Conservation (phyloP, 2,888 invertebrate genomes). For the Osmoderma eremita region DNA sequence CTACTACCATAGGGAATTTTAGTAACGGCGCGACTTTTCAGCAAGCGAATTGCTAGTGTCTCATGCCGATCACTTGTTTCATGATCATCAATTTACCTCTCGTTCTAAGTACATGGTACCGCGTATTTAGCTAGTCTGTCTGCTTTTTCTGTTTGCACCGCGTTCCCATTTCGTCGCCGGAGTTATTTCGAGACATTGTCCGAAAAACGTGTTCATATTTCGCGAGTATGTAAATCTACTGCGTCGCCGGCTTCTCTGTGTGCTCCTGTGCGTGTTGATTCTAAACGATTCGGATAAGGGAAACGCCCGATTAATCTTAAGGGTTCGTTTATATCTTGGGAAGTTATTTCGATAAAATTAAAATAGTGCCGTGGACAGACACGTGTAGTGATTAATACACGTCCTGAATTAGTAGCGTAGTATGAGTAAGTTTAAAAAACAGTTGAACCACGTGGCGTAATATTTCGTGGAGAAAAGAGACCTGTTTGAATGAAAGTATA, state of each 20-base stretch:
- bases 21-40: slow-evolving; percentile 15
- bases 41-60: not conserved
- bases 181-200: slow-evolving; percentile 21
- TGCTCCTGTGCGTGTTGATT: not conserved
- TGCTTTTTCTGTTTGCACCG: not conserved
- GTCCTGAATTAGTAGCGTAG: not conserved
- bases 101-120: not conserved
- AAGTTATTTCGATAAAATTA: not conserved
- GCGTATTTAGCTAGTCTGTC: slow-evolving; percentile 6
- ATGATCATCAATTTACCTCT: not conserved
- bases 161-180: not conserved
- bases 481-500: slow-evolving; percentile 7
- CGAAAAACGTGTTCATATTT: not conserved
- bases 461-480: not conserved
- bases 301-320: slow-evolving; percentile 15
- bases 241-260: slow-evolving; percentile 1
- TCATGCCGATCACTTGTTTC: slow-evolving; percentile 4
- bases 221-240: not conserved
- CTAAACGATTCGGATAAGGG: not conserved
- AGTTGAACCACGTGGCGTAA: slow-evolving; percentile 6
- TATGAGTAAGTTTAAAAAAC: slow-evolving; percentile 18
- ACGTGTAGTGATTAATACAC: not conserved
- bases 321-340: not conserved
- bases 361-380: not conserved
- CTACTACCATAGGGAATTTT: slow-evolving; percentile 8